A percentile compares a stretch with the other conserved stretches of the same genome.
phyloP scores from a whole-genome alignment of 2,113 vertebrate genomes.

The Peromyscus polionotus region DNA sequence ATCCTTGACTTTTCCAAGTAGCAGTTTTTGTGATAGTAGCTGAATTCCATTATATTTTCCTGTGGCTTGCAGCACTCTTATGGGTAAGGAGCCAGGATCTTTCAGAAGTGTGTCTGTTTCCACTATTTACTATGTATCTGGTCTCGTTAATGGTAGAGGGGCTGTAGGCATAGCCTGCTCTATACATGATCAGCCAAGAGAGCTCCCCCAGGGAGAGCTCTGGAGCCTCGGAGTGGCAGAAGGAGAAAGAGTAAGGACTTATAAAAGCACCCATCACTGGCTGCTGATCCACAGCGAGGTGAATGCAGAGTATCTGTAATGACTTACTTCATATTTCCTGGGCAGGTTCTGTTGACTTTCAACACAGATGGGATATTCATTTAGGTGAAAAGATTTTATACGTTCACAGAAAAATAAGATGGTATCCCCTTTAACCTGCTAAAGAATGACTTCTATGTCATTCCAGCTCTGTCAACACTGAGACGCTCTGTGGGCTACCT shows the following conservation, averaged over 20 bases:
- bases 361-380: conserved; percentile 6
- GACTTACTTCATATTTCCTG: conserved; percentile 8
- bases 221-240: background rate
- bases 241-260: background rate
- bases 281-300: background rate
- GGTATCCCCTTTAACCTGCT: background rate
- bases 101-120: background rate
- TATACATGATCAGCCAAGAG: background rate
- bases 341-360: background rate
- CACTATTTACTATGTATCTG: background rate
- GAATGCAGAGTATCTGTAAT: background rate
- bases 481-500: background rate
- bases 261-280: background rate
- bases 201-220: background rate
- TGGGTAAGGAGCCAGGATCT: background rate
- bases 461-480: conserved; percentile 41
- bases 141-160: background rate
- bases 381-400: conserved; percentile 28
- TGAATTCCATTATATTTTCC: too few species aligned
- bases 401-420: background rate
- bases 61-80: background rate
- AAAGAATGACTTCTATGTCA: background rate
- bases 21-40: background rate
- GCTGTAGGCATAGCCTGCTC: background rate
- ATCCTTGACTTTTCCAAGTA: too few species aligned